phyloP scores from a whole-genome alignment of 2,113 vertebrate genomes.

The Ctenodactylus gundi region DNA sequence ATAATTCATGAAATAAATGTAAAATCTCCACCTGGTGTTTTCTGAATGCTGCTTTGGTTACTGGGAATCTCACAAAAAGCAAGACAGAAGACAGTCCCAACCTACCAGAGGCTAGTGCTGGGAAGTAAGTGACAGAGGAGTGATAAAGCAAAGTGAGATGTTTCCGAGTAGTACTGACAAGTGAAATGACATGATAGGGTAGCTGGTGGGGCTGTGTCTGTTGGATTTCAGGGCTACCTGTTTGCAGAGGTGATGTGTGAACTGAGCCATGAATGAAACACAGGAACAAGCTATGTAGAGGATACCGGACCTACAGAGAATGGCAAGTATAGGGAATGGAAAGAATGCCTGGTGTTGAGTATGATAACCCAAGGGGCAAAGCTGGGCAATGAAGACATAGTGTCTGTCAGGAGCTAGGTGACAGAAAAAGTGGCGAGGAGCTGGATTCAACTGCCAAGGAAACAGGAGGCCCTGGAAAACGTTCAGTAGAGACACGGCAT shows the following conservation, averaged over 20 bases:
- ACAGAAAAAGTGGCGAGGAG: neutral
- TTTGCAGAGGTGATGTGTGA: neutral
- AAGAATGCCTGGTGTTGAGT: neutral
- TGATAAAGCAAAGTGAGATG: neutral
- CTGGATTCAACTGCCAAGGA: neutral
- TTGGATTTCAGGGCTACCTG: neutral
- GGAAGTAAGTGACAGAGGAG: neutral
- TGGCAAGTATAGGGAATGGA: neutral
- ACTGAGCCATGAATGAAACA: neutral
- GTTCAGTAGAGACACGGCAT: neutral
- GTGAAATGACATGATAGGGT: accelerated
- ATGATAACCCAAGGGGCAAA: too few species aligned
- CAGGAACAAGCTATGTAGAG: neutral
- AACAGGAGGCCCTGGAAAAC: neutral
- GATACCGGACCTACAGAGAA: neutral
- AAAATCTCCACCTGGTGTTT: neutral
- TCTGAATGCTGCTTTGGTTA: neutral
- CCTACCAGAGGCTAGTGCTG: neutral
- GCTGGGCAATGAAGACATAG: neutral
- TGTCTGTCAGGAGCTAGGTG: too few species aligned
- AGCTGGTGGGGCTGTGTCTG: neutral
- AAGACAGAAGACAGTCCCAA: neutral
- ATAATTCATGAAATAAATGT: neutral
- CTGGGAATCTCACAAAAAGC: neutral
- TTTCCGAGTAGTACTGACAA: neutral